These are phyloP conservation scores for Pachymerium ferrugineum DNA, from an alignment of 2,888 invertebrate species.

Conservation along the genomic window DNA sequence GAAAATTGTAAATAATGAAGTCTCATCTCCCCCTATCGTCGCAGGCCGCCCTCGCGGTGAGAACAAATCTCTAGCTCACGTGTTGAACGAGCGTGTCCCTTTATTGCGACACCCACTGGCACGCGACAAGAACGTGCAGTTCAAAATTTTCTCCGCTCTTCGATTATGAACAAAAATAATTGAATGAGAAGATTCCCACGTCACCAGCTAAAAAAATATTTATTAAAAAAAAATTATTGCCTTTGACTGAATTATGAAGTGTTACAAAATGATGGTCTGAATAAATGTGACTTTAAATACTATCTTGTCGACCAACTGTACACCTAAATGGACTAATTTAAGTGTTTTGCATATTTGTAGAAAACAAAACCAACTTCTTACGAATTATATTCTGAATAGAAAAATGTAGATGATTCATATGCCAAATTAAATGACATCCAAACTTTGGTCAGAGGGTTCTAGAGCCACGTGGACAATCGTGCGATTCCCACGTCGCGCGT, in stretches of 20 bases:
- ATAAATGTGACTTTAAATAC: no score
- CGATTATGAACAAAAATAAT: not conserved
- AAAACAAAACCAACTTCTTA: no score
- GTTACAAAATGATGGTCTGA: not conserved
- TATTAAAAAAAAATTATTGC: no score
- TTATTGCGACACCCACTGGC: not conserved
- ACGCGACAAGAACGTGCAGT: not conserved
- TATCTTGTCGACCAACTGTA: no score
- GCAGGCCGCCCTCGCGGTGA: constrained; percentile 8
- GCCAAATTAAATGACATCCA: not conserved
- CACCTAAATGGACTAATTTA: no score
- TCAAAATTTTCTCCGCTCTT: not conserved
- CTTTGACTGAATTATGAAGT: not conserved
- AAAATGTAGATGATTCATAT: no score
- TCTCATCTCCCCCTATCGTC: not conserved
- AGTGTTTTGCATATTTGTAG: no score
- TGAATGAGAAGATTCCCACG: not conserved
- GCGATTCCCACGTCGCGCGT: not conserved
- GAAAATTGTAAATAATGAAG: not conserved
- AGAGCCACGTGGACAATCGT: not conserved
- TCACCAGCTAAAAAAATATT: no score
- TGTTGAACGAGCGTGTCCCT: not conserved
- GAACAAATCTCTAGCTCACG: not conserved
- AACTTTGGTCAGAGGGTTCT: no score
- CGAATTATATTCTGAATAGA: no score